Percentiles rank a stretch among this genome's conserved stretches.
Evolutionary conservation across 2,113 vertebrate genomes (phyloP).

Genomic region (Archilochus colubris): DNA sequence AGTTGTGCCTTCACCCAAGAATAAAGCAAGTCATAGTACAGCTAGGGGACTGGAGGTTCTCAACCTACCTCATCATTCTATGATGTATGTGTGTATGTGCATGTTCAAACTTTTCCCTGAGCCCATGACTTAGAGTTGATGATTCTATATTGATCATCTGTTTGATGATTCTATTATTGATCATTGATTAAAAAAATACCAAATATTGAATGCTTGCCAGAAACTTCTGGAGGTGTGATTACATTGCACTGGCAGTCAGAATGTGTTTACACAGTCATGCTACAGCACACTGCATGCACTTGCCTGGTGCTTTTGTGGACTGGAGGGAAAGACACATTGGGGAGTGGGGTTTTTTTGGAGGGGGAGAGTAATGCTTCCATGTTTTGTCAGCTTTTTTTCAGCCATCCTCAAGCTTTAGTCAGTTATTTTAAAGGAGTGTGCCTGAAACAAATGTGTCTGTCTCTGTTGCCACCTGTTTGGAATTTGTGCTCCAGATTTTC

Average conservation of each 20-base stretch:
- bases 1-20: background rate
- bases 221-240: background rate
- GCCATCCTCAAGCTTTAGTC: background rate
- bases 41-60: background rate
- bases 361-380: background rate
- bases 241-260: background rate
- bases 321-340: fast-evolving
- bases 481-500: background rate
- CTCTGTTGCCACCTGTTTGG: background rate
- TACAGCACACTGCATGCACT: background rate
- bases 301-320: background rate
- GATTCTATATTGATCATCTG: background rate
- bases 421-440: fast-evolving
- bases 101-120: background rate
- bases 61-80: fast-evolving
- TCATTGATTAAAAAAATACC: too few species aligned
- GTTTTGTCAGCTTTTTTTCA: background rate
- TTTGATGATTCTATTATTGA: background rate
- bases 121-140: background rate
- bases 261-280: background rate
- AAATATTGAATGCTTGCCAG: background rate
- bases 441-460: background rate
- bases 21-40: background rate
- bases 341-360: background rate
- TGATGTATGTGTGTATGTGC: background rate